These are phyloP conservation scores for Silurus asotus DNA, from an alignment of 2,113 vertebrate species.

Conservation along the genomic window DNA sequence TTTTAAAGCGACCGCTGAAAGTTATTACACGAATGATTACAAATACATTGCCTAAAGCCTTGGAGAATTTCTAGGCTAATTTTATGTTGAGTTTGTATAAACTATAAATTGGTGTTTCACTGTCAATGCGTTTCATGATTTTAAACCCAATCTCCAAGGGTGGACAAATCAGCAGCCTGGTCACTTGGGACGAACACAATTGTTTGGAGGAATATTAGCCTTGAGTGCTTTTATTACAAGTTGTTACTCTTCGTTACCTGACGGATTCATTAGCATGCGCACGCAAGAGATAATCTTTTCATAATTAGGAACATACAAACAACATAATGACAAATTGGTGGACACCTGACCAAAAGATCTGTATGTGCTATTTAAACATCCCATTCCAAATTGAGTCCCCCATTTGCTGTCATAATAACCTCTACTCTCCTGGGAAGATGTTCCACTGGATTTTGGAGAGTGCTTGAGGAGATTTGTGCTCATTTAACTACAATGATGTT, in stretches of 20 bases:
- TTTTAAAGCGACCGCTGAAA: not conserved
- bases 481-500: too few relatives aligned
- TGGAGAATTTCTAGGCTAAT: conserved; percentile 23
- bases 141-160: not conserved
- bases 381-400: too few relatives aligned
- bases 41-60: conserved; percentile 22
- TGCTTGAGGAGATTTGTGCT: too few relatives aligned
- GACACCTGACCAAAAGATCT: too few relatives aligned
- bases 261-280: not conserved
- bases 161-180: conserved; percentile 15
- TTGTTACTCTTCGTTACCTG: not conserved
- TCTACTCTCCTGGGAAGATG: too few relatives aligned
- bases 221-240: not conserved
- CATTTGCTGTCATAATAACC: too few relatives aligned
- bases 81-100: conserved; percentile 16
- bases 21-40: conserved; percentile 27
- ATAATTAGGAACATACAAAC: not conserved
- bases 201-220: not conserved
- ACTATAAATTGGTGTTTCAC: conserved; percentile 9
- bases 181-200: not conserved
- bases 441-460: too few relatives aligned
- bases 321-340: not conserved
- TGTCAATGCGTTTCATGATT: not conserved
- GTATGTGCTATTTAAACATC: too few relatives aligned
- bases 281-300: not conserved